Base-by-base conservation (phyloP, 2,888 invertebrate species). In the Pocota personata region DNA sequence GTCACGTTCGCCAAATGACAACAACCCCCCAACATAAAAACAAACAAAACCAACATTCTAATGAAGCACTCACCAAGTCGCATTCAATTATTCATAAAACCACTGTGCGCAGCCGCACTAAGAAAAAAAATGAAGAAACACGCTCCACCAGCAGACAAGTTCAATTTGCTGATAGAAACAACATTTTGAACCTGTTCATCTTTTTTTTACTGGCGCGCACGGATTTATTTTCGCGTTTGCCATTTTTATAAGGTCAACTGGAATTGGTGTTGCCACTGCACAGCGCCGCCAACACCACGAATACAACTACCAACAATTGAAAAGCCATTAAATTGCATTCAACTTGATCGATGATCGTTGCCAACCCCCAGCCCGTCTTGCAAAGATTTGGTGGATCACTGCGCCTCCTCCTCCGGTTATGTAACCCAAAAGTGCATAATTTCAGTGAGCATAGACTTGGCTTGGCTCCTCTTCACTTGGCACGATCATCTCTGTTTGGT, bases 271-370 rank as follows among this genome's bases (percentile, higher is more conserved):
- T 72, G 12, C 30, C 30, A 30, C 46, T n/a, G n/a, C n/a, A n/a
- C 32, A 16, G 3, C 35, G 1, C 37, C 32, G 4, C 52, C 50
- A 37, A 67, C 35, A n/a, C 67, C 58, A 35, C 6, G 43, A 43
- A 4, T 6, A 27, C 57, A 37, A 43, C 35, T 14, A 21, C 37
- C 50, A 75, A 50, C 67, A 69, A 76, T 84, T 82, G 80, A 37
- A 76, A 82, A 82, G 4, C 75, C 66, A 82, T 84, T 80, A 76
- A 46, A 60, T 78, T 71, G 76, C 58, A 82, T 72, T 77, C 82
- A 77, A 77, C 82, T 66, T 82, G 82, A 86, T 86, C 80, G 76
- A 86, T 76, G 80, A 57, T 86, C 80, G 64, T 60, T 30, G 32
- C 27, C 73, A 24, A 43, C 64, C 24, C 48, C 12, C 10, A 21